A percentile compares a stretch with the other conserved stretches of the same genome.
These are phyloP conservation scores for Eublepharis macularius DNA, from an alignment of 2,113 vertebrate species.

Conservation along the genomic window DNA sequence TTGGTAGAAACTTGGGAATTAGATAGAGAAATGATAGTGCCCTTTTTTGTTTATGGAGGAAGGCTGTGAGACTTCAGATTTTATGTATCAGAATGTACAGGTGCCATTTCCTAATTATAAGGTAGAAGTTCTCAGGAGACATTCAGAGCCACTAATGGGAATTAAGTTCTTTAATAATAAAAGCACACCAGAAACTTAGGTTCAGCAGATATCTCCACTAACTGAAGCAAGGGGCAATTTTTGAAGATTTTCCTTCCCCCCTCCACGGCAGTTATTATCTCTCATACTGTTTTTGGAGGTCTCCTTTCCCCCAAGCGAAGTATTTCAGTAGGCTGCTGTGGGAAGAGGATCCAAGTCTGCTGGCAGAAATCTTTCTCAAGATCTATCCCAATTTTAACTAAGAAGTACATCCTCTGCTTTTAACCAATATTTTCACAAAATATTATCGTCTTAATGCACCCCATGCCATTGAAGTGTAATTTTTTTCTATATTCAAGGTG, in stretches of 20 bases:
- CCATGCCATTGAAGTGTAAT: not conserved
- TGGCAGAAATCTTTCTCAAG: too few relatives aligned
- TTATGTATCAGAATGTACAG: not conserved
- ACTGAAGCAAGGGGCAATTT: too few relatives aligned
- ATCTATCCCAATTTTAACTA: too few relatives aligned
- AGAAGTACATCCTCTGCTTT: not conserved
- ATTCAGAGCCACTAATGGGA: not conserved
- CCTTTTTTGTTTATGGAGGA: not conserved
- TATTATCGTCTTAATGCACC: fast-evolving
- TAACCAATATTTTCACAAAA: not conserved
- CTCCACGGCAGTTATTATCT: too few relatives aligned
- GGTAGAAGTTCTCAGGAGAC: not conserved
- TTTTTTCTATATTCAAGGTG: conserved; percentile 75
- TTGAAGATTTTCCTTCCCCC: too few relatives aligned
- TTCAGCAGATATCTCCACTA: too few relatives aligned
- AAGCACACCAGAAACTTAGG: not conserved
- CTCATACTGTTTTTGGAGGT: too few relatives aligned
- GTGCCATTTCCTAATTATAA: not conserved
- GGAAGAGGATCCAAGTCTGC: too few relatives aligned
- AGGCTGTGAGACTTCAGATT: not conserved
- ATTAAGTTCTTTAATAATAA: not conserved
- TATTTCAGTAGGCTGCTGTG: too few relatives aligned
- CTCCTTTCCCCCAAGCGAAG: too few relatives aligned
- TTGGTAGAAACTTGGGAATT: not conserved
- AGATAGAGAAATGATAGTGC: not conserved